Conservation (phyloP, 1,140 invertebrate genomes). For the Leptinotarsa defecta region DNA sequence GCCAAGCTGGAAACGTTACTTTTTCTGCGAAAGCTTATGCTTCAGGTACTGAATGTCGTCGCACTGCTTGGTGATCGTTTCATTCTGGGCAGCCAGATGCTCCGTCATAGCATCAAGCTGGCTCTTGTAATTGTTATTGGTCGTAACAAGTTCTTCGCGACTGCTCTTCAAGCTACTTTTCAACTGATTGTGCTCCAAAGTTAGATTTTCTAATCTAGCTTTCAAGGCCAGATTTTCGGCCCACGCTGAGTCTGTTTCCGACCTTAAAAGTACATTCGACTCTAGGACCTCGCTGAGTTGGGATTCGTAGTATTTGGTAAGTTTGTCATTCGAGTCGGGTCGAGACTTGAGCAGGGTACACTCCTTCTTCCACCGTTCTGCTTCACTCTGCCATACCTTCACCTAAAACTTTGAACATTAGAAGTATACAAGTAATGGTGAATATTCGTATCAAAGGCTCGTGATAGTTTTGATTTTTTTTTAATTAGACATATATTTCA, state of each 20-base stretch:
- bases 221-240: constrained; percentile 51
- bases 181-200: constrained; percentile 46
- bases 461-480: too few relatives aligned
- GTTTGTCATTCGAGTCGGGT: constrained; percentile 49
- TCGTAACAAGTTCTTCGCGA: constrained; percentile 62
- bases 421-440: not conserved
- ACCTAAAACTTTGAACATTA: constrained; percentile 29
- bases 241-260: constrained; percentile 47
- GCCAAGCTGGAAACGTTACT: constrained; percentile 34
- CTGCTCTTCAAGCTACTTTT: constrained; percentile 55
- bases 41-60: constrained; percentile 69
- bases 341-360: constrained; percentile 59
- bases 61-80: constrained; percentile 79
- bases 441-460: too few relatives aligned
- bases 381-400: constrained; percentile 60
- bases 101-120: constrained; percentile 90
- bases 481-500: too few relatives aligned
- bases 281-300: constrained; percentile 52
- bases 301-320: constrained; percentile 52
- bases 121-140: constrained; percentile 81
- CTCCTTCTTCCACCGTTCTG: constrained; percentile 63
- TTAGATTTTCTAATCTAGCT: constrained; percentile 52
- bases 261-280: constrained; percentile 42
- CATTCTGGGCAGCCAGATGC: constrained; percentile 89
- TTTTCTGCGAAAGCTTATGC: constrained; percentile 47